phyloP scores from a whole-genome alignment of 2,113 vertebrate genomes.

The cattle (Bos taurus) region ARS-UCD2.0 NC_037337.1:38525001-38525500 shows the following conservation, averaged over 20 bases:
- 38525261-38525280: not conserved
- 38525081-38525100: not conserved
- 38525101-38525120: not conserved
- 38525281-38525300: not conserved
- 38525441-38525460: not conserved
- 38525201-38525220: not conserved
- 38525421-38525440: not conserved
- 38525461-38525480: not conserved
- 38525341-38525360: not conserved
- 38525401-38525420: not conserved
- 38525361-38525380: not conserved
- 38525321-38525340: not conserved
- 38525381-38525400: not conserved
- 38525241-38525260: not conserved
- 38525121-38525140: not conserved
- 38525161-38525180: not conserved
- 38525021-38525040: not conserved
- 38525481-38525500: slow-evolving; percentile 5
- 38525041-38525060: not conserved
- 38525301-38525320: not conserved
- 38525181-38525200: not conserved
- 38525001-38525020: not conserved
- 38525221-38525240: not conserved
- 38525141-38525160: not conserved
- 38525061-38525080: not conserved